Conservation (phyloP, 2,888 invertebrate genomes). For the Scaptodrosophila latifasciaeformis region DNA sequence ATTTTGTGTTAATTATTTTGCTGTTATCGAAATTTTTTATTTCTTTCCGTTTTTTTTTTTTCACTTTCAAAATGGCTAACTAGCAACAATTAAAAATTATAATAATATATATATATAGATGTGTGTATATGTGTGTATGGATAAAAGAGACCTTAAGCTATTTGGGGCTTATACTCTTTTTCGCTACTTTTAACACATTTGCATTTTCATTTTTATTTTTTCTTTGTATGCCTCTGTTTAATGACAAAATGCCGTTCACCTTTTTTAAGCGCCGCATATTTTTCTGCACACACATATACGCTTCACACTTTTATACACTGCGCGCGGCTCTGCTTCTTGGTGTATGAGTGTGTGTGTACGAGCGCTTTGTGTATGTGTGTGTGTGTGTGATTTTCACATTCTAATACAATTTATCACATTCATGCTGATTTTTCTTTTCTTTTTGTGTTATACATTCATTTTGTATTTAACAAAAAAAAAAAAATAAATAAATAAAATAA, state of each 20-base stretch:
- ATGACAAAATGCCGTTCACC: constrained; percentile 69
- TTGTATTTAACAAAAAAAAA: background rate
- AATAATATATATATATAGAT: background rate
- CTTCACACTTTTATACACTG: background rate
- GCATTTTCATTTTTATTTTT: constrained; percentile 6
- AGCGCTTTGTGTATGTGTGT: constrained; percentile 15
- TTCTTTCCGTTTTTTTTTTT: constrained; percentile 22
- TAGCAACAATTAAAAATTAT: too few relatives aligned
- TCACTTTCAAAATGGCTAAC: too few relatives aligned
- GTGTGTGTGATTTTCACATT: constrained; percentile 56
- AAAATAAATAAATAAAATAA: too few relatives aligned
- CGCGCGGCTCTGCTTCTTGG: constrained; percentile 38
- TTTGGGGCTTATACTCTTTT: too few relatives aligned
- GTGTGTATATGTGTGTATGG: background rate
- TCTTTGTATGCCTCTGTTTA: constrained; percentile 26
- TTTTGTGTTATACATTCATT: constrained; percentile 1
- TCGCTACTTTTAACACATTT: too few relatives aligned
- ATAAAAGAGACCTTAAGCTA: background rate
- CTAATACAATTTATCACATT: constrained; percentile 64
- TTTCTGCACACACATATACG: constrained; percentile 63
- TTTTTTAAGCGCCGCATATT: constrained; percentile 72
- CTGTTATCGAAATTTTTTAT: constrained; percentile 10
- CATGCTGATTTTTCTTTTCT: constrained; percentile 33
- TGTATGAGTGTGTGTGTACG: constrained; percentile 14
- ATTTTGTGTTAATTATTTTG: background rate